Evolutionary conservation across 2,113 vertebrate genomes (phyloP), one percentile per base, ranked within the genome.

Genomic region (Oreochromis aureus): DNA sequence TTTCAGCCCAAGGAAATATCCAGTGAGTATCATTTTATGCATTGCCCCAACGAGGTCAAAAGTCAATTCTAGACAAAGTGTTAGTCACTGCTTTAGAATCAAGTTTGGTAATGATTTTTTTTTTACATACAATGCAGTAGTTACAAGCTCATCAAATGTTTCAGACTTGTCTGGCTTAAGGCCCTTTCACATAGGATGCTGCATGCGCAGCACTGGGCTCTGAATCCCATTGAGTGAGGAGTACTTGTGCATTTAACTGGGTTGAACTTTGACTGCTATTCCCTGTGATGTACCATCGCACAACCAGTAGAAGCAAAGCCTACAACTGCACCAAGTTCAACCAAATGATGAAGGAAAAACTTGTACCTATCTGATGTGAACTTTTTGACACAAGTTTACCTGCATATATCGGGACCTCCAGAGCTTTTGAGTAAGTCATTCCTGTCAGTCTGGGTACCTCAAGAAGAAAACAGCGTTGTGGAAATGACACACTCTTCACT

Each of bases 311-410:
- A 53, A 53, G 18, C 51, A 19, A 53, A 53, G 51, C 51, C 51
- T 53, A 53, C 51, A 53, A 9, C 51, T 53, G 51, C 0, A 9
- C 5, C 8, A 53, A 53, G 19, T 53, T 53, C 19, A 53, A 53
- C 51, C 51, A n/a, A 53, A 53, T n/a, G 18, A 53, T 53, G 5
- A 53, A 53, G 51, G 9, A 53, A 2, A n/a, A 53, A 53, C 6
- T 10, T 53, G 51, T 53, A 19, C 18, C 18, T 53, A 1, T 53
- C 2, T 53, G 51, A 53, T 19, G 51, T 53, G 51, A 53, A 53
- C 51, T 53, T 53, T 53, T 10, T 53, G 18, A 53, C 51, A n/a
- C 18, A 53, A 1, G 0, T 53, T 53, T 1, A 19, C 0, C 2
- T 53, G 18, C 18, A 10, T n/a, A 53, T 53, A n/a, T n/a, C n/a